Base-by-base conservation (phyloP, 2,888 invertebrate genomes). In the Formica aserva region DNA sequence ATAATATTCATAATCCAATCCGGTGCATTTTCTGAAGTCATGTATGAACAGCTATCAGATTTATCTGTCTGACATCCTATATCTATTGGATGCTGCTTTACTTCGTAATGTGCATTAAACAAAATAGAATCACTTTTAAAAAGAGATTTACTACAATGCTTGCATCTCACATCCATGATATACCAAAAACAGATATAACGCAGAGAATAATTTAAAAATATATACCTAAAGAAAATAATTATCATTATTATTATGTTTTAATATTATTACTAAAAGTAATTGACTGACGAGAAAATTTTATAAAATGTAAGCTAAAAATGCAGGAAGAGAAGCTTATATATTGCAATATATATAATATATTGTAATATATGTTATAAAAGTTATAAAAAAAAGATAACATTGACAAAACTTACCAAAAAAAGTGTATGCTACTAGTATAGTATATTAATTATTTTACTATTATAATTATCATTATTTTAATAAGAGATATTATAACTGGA, bases 161-260 rank as follows among this genome's bases (percentile, higher is more conserved):
- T 90, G 38, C 90, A 90, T 63, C 84, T 90, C 13, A 90, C 76
- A 72, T 86, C 85, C 82, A 88, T 85, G 35, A 74, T 57, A 83
- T 83, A 48, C 18, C 18, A 48, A 22, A 32, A 4, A 15, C 6
- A 62, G 18, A 1, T 45, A n/a, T 63, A 11, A 15, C 22, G 32
- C 4, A 32, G 9, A 65, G 9, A 74, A 15, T 38, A 35, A 35
- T 35, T 35, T 63, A 32, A 15, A 35, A 35, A 57, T 57, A 13
- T 22, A 29, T 60, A 63, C 5, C 62, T 32, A 41, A 75, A 75
- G 5, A 3, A 65, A 65, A 65, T 41, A 41, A 74, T 72, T 74
- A 35, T 63, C 8, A 9, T 32, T 63, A 29, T 29, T 41, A 29
- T 62, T 38, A 29, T n/a, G 6, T 52, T 45, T 52, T 15, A 18